Evolutionary conservation across 2,888 invertebrate genomes (phyloP).

Genomic region (Dryobotodes eremita): DNA sequence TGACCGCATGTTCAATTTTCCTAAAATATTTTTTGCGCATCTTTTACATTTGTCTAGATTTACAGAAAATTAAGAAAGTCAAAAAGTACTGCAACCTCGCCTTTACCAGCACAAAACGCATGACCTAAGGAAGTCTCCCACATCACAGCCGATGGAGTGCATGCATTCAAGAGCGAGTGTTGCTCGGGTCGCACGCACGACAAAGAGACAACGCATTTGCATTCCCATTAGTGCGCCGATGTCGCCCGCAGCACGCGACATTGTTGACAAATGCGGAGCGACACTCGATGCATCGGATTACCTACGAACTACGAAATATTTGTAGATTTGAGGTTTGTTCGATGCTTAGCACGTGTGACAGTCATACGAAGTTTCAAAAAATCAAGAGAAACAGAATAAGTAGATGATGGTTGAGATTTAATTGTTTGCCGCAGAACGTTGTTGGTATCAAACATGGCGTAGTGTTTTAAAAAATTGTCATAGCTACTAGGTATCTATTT

Average conservation of each 20-base stretch:
- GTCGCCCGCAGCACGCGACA: slow-evolving; percentile 64
- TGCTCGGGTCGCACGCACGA: slow-evolving; percentile 40
- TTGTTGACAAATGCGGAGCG: slow-evolving; percentile 66
- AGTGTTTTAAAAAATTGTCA: not conserved
- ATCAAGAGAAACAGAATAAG: not conserved
- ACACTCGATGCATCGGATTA: slow-evolving; percentile 48
- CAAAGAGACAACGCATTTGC: slow-evolving; percentile 66
- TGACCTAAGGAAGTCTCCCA: slow-evolving; percentile 22
- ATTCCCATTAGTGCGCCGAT: slow-evolving; percentile 67
- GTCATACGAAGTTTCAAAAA: not conserved
- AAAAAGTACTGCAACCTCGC: too few relatives aligned
- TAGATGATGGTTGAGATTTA: not conserved
- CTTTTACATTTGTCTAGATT: too few relatives aligned
- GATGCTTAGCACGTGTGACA: not conserved
- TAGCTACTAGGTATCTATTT: too few relatives aligned
- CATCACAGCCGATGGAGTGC: slow-evolving; percentile 36
- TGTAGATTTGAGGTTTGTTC: slow-evolving; percentile 35
- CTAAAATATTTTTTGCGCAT: too few relatives aligned
- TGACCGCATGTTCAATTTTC: too few relatives aligned
- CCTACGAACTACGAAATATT: slow-evolving; percentile 38
- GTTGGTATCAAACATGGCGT: not conserved
- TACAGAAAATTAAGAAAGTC: too few relatives aligned
- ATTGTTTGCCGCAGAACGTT: not conserved
- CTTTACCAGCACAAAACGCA: not conserved
- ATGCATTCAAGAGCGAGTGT: slow-evolving; percentile 43